phyloP scores from a whole-genome alignment of 2,888 invertebrate genomes.

The Macroteleia sp. region DNA sequence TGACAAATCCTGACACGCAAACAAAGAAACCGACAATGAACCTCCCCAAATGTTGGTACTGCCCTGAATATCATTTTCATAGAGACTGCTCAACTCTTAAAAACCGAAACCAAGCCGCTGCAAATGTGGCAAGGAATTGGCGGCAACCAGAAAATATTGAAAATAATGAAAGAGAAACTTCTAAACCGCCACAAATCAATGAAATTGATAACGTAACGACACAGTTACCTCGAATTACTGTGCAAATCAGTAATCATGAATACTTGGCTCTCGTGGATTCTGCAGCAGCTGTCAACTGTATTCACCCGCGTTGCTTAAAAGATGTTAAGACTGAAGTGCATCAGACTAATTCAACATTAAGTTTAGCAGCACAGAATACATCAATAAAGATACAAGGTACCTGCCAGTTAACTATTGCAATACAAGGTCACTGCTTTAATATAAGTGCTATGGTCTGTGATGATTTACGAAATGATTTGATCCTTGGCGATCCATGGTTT shows the following conservation, averaged over 20 bases:
- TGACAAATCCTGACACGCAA: too few species aligned
- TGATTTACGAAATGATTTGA: background rate
- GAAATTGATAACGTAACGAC: too few species aligned
- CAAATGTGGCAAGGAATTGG: background rate
- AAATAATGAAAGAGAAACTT: background rate
- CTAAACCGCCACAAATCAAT: too few species aligned
- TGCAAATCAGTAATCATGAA: background rate
- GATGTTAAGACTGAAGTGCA: too few species aligned
- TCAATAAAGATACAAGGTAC: too few species aligned
- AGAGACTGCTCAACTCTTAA: slow-evolving; percentile 1
- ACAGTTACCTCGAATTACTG: background rate
- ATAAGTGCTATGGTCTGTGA: slow-evolving; percentile 6
- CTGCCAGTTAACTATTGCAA: background rate
- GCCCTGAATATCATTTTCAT: slow-evolving; percentile 16
- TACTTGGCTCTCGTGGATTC: slow-evolving; percentile 37
- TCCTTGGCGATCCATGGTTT: slow-evolving; percentile 24
- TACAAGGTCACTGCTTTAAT: background rate
- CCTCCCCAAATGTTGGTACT: slow-evolving; percentile 29
- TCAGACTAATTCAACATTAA: background rate
- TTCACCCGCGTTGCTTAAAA: background rate
- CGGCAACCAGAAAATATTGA: background rate
- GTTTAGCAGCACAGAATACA: background rate
- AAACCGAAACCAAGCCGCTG: background rate
- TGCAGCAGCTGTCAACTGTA: slow-evolving; percentile 27
- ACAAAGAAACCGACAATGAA: background rate